A percentile compares a stretch with the other conserved stretches of the same genome.
These are phyloP conservation scores for Microctonus hyperodae DNA, from an alignment of 2,888 invertebrate genomes.

Conservation along the genomic window DNA sequence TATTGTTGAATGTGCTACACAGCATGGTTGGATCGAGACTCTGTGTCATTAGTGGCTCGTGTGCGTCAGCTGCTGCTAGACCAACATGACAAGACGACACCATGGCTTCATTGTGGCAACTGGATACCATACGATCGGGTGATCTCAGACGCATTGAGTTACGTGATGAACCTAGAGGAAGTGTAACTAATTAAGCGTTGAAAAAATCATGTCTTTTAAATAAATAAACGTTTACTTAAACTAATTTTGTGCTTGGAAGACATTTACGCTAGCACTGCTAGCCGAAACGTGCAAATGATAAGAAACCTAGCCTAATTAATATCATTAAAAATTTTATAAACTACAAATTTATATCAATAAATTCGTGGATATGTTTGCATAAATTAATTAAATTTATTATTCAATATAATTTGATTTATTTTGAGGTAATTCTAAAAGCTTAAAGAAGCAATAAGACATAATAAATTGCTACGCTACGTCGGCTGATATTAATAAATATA, in stretches of 20 bases:
- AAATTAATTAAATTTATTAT: too few relatives aligned
- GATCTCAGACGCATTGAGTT: slow-evolving; percentile 65
- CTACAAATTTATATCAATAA: too few relatives aligned
- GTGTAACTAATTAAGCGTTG: slow-evolving; percentile 23
- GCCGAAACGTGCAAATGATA: slow-evolving; percentile 52
- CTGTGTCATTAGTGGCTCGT: slow-evolving; percentile 67
- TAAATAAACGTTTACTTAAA: neutral
- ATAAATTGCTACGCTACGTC: too few relatives aligned
- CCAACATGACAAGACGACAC: slow-evolving; percentile 32
- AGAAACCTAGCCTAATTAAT: slow-evolving; percentile 31
- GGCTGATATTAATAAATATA: slow-evolving; percentile 19
- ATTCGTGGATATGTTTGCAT: too few relatives aligned
- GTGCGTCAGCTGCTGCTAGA: slow-evolving; percentile 36
- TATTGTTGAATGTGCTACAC: slow-evolving; percentile 60
- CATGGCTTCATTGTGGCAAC: slow-evolving; percentile 69
- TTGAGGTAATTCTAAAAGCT: too few relatives aligned
- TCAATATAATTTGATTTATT: too few relatives aligned
- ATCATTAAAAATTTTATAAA: too few relatives aligned
- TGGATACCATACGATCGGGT: slow-evolving; percentile 77
- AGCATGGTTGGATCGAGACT: slow-evolving; percentile 70
- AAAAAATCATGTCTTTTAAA: slow-evolving; percentile 12
- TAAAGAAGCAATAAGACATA: too few relatives aligned
- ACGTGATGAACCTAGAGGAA: slow-evolving; percentile 40
- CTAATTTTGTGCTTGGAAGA: slow-evolving; percentile 35
- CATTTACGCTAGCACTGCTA: slow-evolving; percentile 44